Evolutionary conservation across 2,888 invertebrate genomes (phyloP), one percentile per base, ranked within the genome.

Genomic region (Zaprionus lineosus): DNA sequence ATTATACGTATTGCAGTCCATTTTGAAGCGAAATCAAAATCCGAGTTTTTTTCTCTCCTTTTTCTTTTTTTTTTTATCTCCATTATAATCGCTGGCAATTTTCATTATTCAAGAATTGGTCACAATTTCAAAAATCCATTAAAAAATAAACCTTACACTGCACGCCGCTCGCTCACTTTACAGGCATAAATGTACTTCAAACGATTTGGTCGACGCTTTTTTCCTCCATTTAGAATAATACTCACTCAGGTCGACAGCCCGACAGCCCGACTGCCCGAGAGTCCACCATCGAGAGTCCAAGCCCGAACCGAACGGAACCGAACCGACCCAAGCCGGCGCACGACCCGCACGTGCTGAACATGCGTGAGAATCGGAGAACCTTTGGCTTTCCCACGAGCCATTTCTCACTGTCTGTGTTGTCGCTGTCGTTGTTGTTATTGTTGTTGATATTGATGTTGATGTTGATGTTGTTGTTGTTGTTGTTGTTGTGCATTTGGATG

Each of bases 331-430:
- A 15, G n/a, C 21, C 9, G 75, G 70, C 86, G 84, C 81, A 72
- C 84, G 88, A 73, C 73, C 79, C 79, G 88, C 89, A 90, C 89
- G 89, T 89, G 89, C 70, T 76, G 75, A 87, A 79, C 84, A 78
- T 87, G 88, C 89, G 89, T 90, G 89, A 89, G 89, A 89, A 90
- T 84, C 85, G 78, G 59, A 66, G 76, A 81, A 81, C 70, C 83
- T 87, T 85, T 88, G 87, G 83, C 86, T 87, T 89, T 89, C 89
- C 86, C 86, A 86, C 86, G 86, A 74, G 69, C 71, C 70, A 70
- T 73, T 73, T 68, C 51, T 69, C 68, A 61, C 64, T 58, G 50
- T 58, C 57, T n/a, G n/a, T n/a, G n/a, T n/a, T n/a, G n/a, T n/a
- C n/a, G n/a, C n/a, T n/a, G n/a, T n/a, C n/a, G n/a, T n/a, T n/a